These are phyloP conservation scores for Aspiorhynchus laticeps DNA, from an alignment of 2,113 vertebrate species.

Conservation along the genomic window DNA sequence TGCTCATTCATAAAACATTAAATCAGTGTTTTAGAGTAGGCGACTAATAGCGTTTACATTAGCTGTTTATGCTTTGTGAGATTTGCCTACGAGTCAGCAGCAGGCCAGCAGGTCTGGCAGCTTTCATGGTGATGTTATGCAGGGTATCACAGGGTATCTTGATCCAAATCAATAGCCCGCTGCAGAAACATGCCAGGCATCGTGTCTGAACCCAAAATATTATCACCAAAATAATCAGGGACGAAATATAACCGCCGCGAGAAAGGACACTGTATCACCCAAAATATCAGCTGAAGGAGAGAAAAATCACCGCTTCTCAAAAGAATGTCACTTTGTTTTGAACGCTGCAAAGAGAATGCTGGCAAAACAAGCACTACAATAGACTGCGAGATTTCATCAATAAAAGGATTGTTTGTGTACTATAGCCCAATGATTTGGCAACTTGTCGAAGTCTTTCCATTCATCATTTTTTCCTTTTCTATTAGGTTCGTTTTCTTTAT, in stretches of 20 bases:
- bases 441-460: conserved; percentile 26
- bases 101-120: conserved; percentile 50
- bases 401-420: conserved; percentile 47
- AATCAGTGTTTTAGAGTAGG: conserved; percentile 29
- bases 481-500: background rate
- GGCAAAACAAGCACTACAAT: conserved; percentile 69
- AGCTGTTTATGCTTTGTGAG: conserved; percentile 34
- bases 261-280: conserved; percentile 51
- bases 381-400: conserved; percentile 62
- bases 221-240: conserved; percentile 60
- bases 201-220: conserved; percentile 62
- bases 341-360: conserved; percentile 55
- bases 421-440: conserved; percentile 43
- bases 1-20: conserved; percentile 15
- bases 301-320: conserved; percentile 70
- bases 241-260: conserved; percentile 48
- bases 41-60: conserved; percentile 31
- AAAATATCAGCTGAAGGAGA: conserved; percentile 56
- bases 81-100: conserved; percentile 45
- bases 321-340: conserved; percentile 63
- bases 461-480: background rate
- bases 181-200: background rate
- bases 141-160: conserved; percentile 19
- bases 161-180: conserved; percentile 16
- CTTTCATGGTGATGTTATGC: conserved; percentile 2